Conservation (phyloP, 2,888 invertebrate species). For the Eilema depressum region DNA sequence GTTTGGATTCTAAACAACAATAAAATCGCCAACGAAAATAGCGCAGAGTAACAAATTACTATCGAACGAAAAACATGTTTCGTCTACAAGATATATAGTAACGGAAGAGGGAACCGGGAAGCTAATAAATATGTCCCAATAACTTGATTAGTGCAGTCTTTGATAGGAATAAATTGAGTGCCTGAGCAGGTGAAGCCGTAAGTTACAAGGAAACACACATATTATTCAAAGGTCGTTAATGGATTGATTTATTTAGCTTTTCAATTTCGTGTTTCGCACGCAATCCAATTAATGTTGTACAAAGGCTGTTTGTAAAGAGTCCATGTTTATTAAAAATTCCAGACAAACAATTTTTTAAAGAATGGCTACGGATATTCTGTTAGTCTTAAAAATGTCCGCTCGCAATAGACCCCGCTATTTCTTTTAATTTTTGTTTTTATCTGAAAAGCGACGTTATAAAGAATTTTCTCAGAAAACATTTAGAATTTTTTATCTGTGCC, state of each 20-base stretch:
- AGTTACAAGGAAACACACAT: conserved; percentile 24
- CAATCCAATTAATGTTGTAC: conserved; percentile 30
- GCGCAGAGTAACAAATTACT: conserved; percentile 63
- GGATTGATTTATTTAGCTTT: conserved; percentile 41
- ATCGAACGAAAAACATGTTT: conserved; percentile 60
- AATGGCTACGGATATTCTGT: conserved; percentile 9
- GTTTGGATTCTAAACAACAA: conserved; percentile 66
- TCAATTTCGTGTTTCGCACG: conserved; percentile 29
- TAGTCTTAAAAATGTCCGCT: conserved; percentile 21
- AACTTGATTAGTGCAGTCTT: conserved; percentile 65
- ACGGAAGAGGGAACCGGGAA: conserved; percentile 47
- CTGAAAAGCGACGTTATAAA: conserved; percentile 15
- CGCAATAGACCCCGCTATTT: conserved; percentile 15
- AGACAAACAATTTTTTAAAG: conserved; percentile 19
- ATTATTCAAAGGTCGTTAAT: conserved; percentile 29
- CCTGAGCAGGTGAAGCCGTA: conserved; percentile 51
- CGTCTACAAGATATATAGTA: conserved; percentile 58
- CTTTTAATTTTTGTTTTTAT: conserved; percentile 17
- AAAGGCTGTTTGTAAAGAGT: conserved; percentile 12
- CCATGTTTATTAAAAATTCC: conserved; percentile 32
- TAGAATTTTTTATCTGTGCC: conserved; percentile 17
- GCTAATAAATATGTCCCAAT: conserved; percentile 66
- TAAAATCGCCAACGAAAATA: conserved; percentile 67
- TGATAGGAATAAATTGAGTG: conserved; percentile 55
- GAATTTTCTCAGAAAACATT: conserved; percentile 24